Base-by-base conservation (phyloP, 1,140 invertebrate genomes). In the Atta colombica region DNA sequence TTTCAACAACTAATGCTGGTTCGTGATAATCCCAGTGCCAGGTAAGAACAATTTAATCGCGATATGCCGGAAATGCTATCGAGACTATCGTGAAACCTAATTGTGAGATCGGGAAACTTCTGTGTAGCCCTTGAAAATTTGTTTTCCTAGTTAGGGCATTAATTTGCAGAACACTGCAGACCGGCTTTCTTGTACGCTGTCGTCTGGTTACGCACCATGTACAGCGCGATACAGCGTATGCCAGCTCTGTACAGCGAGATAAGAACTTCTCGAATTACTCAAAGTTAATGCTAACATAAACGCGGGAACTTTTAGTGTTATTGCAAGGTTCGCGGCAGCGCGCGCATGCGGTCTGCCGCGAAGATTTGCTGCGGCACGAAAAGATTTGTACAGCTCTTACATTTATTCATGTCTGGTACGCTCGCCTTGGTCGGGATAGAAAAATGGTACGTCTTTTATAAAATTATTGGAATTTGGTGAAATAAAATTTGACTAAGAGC, bases 181-280 rank as follows among this genome's bases (percentile, higher is more conserved):
- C 75, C 60, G 53, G 72, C 49, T 89, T 87, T 89, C 78, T 87
- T 69, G 51, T 21, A n/a, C 31, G 58, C 63, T 65, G 58, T 78
- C 75, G 77, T 72, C 87, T 75, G 87, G 86, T 85, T 82, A 91
- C 78, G 89, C 84, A 89, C 51, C 90, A 39, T 88, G 87, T 72
- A 88, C 77, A 14, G 28, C 61, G 77, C 77, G 35, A 69, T 82
- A 63, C 51, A 45, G 69, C 49, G 69, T 31, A 35, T 72, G 35
- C 74, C 16, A 31, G 25, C 80, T 78, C 84, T 10, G 74, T 66
- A 25, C 25, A n/a, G 65, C 45, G 28, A 87, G 90, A 91, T 91
- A 91, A 91, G 90, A 91, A 91, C 81, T 91, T 91, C 58, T 61
- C 39, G 85, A 91, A 91, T 91, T 91, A 91, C 88, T 91, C 90